Percentiles rank a stretch among this genome's conserved stretches.
These are phyloP conservation scores for Sebastes hubbsi DNA, from an alignment of 2,797 vertebrate genomes.

Conservation along the genomic window DNA sequence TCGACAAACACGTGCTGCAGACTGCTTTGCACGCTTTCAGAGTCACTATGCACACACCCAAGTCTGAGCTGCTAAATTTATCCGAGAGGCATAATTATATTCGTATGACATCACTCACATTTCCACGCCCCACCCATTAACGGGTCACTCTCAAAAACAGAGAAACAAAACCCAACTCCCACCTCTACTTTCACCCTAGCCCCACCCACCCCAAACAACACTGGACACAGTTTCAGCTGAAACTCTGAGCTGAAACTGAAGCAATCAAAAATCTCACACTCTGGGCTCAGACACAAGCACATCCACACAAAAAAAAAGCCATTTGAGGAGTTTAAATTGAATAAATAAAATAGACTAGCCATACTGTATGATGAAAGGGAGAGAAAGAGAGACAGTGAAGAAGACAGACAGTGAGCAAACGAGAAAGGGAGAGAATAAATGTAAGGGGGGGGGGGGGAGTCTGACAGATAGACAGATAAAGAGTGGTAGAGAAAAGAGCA, in stretches of 20 bases:
- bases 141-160: not conserved
- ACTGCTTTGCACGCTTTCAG: slow-evolving; percentile 17
- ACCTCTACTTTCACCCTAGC: slow-evolving; percentile 18
- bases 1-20: not conserved
- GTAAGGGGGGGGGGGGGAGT: not conserved
- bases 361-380: slow-evolving; percentile 40
- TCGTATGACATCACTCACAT: slow-evolving; percentile 17
- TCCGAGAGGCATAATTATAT: not conserved
- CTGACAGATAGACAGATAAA: slow-evolving; percentile 32
- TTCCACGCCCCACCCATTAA: slow-evolving; percentile 14
- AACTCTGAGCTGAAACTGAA: slow-evolving; percentile 27
- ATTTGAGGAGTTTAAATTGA: slow-evolving; percentile 18
- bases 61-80: slow-evolving; percentile 13
- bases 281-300: not conserved
- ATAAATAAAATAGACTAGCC: slow-evolving; percentile 19
- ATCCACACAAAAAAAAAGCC: not conserved
- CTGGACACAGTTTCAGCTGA: slow-evolving; percentile 35
- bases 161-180: not conserved
- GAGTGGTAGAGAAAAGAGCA: slow-evolving; percentile 37
- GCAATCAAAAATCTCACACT: not conserved
- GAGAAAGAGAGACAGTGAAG: slow-evolving; percentile 26
- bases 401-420: slow-evolving; percentile 28
- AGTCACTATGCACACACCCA: not conserved
- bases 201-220: slow-evolving; percentile 26
- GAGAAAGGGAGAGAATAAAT: slow-evolving; percentile 18